phyloP scores from a whole-genome alignment of 2,888 invertebrate species.

The Pammene fasciana region DNA sequence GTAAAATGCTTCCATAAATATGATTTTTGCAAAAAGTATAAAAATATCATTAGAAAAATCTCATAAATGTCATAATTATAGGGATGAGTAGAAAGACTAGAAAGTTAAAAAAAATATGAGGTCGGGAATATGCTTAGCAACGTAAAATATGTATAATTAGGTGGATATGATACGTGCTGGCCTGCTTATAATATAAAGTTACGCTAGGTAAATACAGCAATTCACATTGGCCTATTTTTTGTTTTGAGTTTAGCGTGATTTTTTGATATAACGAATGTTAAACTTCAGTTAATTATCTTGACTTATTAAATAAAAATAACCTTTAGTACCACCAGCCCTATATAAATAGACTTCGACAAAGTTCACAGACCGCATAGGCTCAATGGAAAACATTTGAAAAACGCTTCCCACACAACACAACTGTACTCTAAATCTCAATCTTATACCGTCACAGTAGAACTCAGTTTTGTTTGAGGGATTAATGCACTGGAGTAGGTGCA shows the following conservation, averaged over 20 bases:
- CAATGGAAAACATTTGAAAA: constrained; percentile 46
- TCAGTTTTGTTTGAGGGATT: neutral
- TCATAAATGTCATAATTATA: too few relatives aligned
- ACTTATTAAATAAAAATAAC: neutral
- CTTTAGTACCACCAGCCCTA: constrained; percentile 43
- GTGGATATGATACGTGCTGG: too few relatives aligned
- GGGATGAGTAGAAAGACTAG: too few relatives aligned
- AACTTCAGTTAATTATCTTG: neutral
- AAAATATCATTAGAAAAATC: too few relatives aligned
- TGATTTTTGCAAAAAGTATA: too few relatives aligned
- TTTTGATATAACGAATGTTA: neutral
- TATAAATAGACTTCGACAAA: constrained; percentile 57
- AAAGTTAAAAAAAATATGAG: too few relatives aligned
- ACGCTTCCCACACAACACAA: constrained; percentile 37
- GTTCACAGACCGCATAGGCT: constrained; percentile 53
- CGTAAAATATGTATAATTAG: too few relatives aligned
- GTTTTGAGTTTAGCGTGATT: neutral
- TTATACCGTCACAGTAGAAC: constrained; percentile 4
- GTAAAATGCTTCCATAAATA: too few relatives aligned
- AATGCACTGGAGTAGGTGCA: constrained; percentile 45
- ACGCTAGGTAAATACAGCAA: too few relatives aligned
- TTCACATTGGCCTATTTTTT: too few relatives aligned
- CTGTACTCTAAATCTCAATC: constrained; percentile 3
- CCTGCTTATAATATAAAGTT: too few relatives aligned
- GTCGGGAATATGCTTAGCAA: too few relatives aligned